Conservation (phyloP, 1,140 invertebrate genomes). For the Drosophila grimshawi region DNA sequence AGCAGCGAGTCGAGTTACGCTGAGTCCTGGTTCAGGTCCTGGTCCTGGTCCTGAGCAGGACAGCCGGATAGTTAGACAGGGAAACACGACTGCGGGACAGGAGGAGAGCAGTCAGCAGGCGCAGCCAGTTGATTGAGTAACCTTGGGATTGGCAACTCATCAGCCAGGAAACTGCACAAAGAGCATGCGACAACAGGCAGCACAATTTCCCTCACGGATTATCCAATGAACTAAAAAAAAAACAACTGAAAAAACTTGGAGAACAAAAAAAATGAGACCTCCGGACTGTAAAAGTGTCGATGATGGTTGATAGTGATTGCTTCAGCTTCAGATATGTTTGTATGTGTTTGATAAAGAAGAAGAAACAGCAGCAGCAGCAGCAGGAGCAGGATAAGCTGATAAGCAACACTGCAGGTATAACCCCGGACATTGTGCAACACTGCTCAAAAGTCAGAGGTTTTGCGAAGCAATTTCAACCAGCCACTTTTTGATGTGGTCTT, state of each 20-base stretch:
- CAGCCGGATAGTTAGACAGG: neutral
- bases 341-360: slow-evolving; percentile 18
- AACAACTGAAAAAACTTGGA: neutral
- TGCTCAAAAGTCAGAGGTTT: slow-evolving; percentile 5
- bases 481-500: slow-evolving; percentile 60
- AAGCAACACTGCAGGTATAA: neutral
- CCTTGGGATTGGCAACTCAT: slow-evolving; percentile 51
- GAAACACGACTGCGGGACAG: neutral
- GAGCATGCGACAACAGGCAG: slow-evolving; percentile 48
- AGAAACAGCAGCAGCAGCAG: slow-evolving; percentile 11
- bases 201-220: slow-evolving; percentile 54
- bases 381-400: neutral
- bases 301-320: slow-evolving; percentile 64
- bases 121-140: slow-evolving; percentile 70
- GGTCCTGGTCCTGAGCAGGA: neutral
- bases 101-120: neutral
- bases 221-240: slow-evolving; percentile 30
- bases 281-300: slow-evolving; percentile 60
- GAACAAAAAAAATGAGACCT: slow-evolving; percentile 16
- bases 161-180: slow-evolving; percentile 31
- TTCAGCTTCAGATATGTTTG: slow-evolving; percentile 25
- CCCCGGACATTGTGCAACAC: neutral
- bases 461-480: slow-evolving; percentile 4
- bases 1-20: slow-evolving; percentile 32
- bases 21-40: neutral